Evolutionary conservation across 23 tunicate genomes (phyloP).

Genomic region (Pegea sp.): DNA sequence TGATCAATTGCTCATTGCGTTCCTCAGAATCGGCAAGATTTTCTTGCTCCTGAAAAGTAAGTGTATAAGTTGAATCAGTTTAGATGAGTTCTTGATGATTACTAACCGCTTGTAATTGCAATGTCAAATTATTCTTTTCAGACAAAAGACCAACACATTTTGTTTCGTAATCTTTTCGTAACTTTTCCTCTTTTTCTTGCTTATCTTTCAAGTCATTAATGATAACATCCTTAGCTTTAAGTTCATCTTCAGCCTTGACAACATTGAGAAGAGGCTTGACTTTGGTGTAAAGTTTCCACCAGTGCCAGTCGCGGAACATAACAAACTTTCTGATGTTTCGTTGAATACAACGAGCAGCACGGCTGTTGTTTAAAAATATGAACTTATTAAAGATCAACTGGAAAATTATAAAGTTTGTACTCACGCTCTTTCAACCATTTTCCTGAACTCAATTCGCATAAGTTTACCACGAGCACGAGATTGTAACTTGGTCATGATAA

Average conservation of each 20-base stretch:
- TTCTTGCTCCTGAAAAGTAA: background rate
- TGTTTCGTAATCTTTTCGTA: constrained; percentile 80
- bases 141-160: constrained; percentile 64
- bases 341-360: constrained; percentile 70
- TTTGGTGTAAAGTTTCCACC: constrained; percentile 95
- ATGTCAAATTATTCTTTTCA: constrained; percentile 83
- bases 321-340: constrained; percentile 77
- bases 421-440: constrained; percentile 79
- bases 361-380: constrained; percentile 14
- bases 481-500: constrained; percentile 78
- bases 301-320: constrained; percentile 97
- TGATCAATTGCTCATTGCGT: constrained; percentile 84
- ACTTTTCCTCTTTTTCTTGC: constrained; percentile 39
- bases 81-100: background rate
- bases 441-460: constrained; percentile 88
- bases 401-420: background rate
- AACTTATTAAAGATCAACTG: background rate
- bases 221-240: constrained; percentile 84
- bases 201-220: constrained; percentile 81
- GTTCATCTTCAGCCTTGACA: constrained; percentile 71
- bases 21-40: constrained; percentile 86
- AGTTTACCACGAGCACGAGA: constrained; percentile 75
- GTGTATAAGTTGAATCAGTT: background rate
- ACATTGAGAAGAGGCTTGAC: constrained; percentile 88
- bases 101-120: constrained; percentile 89